Base-by-base conservation (phyloP, 2,113 vertebrate genomes). In the Pholis gunnellus region DNA sequence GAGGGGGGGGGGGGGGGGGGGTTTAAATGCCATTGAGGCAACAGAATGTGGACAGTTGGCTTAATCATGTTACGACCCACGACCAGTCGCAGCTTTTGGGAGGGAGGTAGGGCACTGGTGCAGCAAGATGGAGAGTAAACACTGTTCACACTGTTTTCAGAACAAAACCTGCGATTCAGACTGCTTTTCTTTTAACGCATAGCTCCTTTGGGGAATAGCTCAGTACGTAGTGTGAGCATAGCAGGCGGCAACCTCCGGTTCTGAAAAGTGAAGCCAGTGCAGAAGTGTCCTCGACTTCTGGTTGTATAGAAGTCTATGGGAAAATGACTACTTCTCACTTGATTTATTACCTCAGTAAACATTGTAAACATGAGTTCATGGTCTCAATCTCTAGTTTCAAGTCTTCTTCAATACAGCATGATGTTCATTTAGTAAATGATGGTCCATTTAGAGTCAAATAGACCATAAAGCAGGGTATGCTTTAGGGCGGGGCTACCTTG, bases 21-120 rank as follows among this genome's bases (percentile, higher is more conserved):
- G 72, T 84, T 83, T 34, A 81, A 80, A 88, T 81, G 74, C 71
- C 84, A 79, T 54, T 8, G 64, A 78, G 66, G 78, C 78, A 65
- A 38, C 42, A 61, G 44, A 81, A 72, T 63, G 42, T 68, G 25
- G 15, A 69, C 76, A 79, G 69, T 57, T 82, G 67, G 34, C 27
- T 74, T 65, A 68, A 82, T 85, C 57, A 61, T 66, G 15, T 80
- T 3, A 63, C 72, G 11, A 57, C 36, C 44, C 29, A 46, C 52
- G 56, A 68, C 71, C 70, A 56, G 75, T 78, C 60, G 17, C 70
- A 61, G 80, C 52, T 75, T 67, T 67, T 17, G 56, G 36, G 42
- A 78, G 40, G 60, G 44, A 14, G 68, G 22, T 42, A 20, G 38
- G 60, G 44, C 38, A 42, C 38, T 42, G 18, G 57, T 50, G 46